Base-by-base conservation (phyloP, 2,113 vertebrate genomes). In the Lepisosteus oculatus region DNA sequence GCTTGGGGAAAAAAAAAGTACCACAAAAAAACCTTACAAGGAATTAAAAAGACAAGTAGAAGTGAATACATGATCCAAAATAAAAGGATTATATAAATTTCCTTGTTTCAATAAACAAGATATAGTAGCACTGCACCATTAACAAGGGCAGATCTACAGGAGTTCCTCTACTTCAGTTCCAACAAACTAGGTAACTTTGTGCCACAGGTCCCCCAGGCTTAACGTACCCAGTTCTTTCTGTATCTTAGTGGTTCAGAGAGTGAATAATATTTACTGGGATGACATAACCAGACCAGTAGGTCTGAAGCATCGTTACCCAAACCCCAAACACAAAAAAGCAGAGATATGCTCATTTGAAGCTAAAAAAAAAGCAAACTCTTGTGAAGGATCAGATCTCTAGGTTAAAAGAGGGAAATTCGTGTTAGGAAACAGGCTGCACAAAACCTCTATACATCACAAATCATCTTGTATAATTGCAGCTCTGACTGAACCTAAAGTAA, bases 11-110 rank as follows among this genome's bases (percentile, higher is more conserved):
- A 61, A 55, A 68, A 63, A 70, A 82, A 82, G 70, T 73, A 72
- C 42, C 51, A 61, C 55, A 74, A 76, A 69, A 82, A 75, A 80
- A 78, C 41, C 72, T 43, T 70, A 84, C 71, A 76, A 68, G 70
- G 65, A 72, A 41, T 15, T 4, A 64, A 64, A 29, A 64, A 14
- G 69, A 62, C 77, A 72, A 80, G 65, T 43, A 7, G 72, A 45
- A 73, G 14, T 68, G 43, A 78, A 63, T 76, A 41, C 1, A 15
- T 67, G 65, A 67, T 61, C 71, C 64, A 14, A 64, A n/a, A 8
- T 14, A 51, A 65, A 66, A 54, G 3, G 54, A 67, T 14, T 17
- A 67, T 17, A 44, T 67, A 17, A 54, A 51, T n/a, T n/a, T n/a
- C 56, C 56, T 59, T n/a, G 14, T 59, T 59, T 59, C 14, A 59